phyloP scores from a whole-genome alignment of 2,113 vertebrate species.

The Struthidea cinerea region DNA sequence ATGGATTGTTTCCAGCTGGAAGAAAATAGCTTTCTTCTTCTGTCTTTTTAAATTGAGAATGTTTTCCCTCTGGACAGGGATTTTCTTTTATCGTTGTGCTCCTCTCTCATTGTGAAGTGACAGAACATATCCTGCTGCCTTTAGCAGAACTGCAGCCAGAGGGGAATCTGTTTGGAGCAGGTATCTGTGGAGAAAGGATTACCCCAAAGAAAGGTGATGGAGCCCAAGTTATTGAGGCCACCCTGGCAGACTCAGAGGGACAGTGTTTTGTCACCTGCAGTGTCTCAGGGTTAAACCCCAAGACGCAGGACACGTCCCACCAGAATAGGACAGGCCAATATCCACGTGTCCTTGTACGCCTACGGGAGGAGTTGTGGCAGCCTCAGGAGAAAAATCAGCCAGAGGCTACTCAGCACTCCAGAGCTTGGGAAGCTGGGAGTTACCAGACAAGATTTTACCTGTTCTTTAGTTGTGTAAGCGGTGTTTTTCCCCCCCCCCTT shows the following conservation, averaged over 20 bases:
- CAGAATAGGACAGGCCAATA: not conserved
- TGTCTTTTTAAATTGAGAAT: not conserved
- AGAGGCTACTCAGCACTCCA: not conserved
- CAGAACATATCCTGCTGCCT: not conserved
- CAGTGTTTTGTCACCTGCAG: not conserved
- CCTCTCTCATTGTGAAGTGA: not conserved
- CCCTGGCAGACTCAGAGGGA: rapidly evolving
- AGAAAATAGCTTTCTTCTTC: not conserved
- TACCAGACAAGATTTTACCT: not conserved
- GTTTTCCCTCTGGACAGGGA: not conserved
- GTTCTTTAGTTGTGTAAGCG: not conserved
- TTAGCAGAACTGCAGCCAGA: not conserved
- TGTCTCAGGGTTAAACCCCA: not conserved
- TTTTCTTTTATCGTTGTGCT: not conserved
- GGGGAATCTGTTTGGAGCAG: not conserved
- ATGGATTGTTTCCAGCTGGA: not conserved
- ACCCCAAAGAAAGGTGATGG: not conserved
- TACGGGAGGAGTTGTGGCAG: not conserved
- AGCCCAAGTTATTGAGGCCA: rapidly evolving
- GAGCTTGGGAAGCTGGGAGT: not conserved
- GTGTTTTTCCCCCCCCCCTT: not conserved
- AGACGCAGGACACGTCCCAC: not conserved
- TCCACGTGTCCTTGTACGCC: rapidly evolving
- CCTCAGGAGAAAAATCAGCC: not conserved
- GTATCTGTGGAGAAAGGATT: not conserved